These are phyloP conservation scores for Rattus rattus DNA, from an alignment of 2,113 vertebrate species.

Conservation along the genomic window DNA sequence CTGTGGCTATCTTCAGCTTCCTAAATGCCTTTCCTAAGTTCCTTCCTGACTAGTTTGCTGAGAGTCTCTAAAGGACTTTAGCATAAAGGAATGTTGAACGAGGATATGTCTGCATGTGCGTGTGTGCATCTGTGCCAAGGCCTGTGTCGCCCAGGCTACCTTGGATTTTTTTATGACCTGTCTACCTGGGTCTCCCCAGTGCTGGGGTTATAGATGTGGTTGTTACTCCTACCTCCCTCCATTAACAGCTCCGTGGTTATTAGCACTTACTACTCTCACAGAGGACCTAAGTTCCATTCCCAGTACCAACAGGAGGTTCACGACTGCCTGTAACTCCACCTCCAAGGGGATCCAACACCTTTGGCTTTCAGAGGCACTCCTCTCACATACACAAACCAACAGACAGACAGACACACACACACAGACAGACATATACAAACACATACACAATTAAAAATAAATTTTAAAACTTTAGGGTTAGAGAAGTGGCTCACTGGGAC, in stretches of 20 bases:
- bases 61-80: not conserved
- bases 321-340: not conserved
- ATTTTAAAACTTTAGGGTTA: not conserved
- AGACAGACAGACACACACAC: not conserved
- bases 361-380: not conserved
- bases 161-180: not conserved
- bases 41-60: not conserved
- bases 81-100: not conserved
- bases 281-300: not conserved
- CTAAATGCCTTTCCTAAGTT: not conserved
- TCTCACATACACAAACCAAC: not conserved
- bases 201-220: not conserved
- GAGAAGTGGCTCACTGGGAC: not conserved
- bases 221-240: not conserved
- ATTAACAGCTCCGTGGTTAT: not conserved
- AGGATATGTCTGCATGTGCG: not conserved
- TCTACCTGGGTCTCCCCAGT: not conserved
- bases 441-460: not conserved
- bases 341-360: not conserved
- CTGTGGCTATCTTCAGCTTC: not conserved
- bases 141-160: not conserved
- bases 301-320: not conserved
- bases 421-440: not conserved
- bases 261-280: not conserved
- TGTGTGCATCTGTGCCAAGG: not conserved